Conservation (phyloP, 2,888 invertebrate species). For the Ormyrus rosae region DNA sequence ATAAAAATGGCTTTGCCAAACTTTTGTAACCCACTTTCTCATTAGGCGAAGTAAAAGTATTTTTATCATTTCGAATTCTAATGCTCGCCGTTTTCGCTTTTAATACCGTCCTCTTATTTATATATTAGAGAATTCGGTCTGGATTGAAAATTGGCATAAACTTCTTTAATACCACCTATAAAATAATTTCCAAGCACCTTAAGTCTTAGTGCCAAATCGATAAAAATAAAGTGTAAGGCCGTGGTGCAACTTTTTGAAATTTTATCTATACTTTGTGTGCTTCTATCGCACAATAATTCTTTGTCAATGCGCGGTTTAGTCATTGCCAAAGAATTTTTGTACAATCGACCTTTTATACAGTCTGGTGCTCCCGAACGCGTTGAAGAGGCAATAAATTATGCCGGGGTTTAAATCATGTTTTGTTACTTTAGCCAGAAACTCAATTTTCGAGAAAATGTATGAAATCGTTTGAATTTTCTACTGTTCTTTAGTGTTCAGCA, state of each 20-base stretch:
- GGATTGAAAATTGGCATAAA: constrained; percentile 36
- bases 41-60: constrained; percentile 3
- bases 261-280: neutral
- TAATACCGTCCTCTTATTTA: constrained; percentile 5
- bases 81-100: constrained; percentile 13
- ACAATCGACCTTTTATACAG: no score
- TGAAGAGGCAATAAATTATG: neutral
- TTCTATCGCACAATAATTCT: no score
- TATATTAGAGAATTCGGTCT: constrained; percentile 11
- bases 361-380: neutral
- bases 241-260: constrained; percentile 28
- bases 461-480: no score
- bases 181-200: constrained; percentile 43
- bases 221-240: constrained; percentile 30
- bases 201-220: constrained; percentile 44
- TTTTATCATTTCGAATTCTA: neutral
- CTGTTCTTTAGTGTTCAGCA: no score
- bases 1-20: neutral
- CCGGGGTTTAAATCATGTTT: neutral
- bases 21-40: constrained; percentile 14
- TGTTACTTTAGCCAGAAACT: neutral
- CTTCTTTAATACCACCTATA: constrained; percentile 21
- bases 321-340: no score
- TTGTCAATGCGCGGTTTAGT: no score
- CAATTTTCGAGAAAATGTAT: neutral